Conservation (phyloP, 2,113 vertebrate species). For the Aleadryas rufinucha region DNA sequence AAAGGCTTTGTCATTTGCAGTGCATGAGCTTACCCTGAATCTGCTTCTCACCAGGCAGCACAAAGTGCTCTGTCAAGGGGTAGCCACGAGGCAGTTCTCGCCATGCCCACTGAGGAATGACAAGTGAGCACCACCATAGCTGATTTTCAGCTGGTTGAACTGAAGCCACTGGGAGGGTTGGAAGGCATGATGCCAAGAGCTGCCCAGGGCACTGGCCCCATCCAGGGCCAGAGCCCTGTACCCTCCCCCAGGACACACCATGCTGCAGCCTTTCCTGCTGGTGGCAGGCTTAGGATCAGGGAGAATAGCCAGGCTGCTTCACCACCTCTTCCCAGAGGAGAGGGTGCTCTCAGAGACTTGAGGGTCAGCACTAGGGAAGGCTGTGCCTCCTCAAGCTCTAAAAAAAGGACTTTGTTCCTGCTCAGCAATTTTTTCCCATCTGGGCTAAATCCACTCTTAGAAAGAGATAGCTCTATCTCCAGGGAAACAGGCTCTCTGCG, state of each 20-base stretch:
- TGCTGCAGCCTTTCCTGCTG: neutral
- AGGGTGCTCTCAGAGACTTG: neutral
- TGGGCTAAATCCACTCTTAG: conserved; percentile 72
- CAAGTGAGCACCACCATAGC: neutral
- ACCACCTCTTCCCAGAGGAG: neutral
- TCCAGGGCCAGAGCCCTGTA: neutral
- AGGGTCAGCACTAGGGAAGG: conserved; percentile 2
- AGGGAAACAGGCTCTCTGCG: conserved; percentile 71
- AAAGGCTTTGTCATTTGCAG: neutral
- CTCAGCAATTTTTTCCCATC: conserved; percentile 63
- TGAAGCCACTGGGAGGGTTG: neutral
- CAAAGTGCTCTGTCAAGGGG: neutral
- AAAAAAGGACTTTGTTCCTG: conserved; percentile 54
- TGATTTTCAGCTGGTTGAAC: neutral
- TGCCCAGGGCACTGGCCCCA: neutral
- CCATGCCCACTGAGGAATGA: neutral
- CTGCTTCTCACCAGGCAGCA: neutral
- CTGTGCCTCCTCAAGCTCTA: conserved; percentile 53
- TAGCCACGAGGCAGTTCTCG: rapidly evolving
- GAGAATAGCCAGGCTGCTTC: neutral
- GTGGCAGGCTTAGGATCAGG: neutral
- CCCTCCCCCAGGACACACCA: neutral
- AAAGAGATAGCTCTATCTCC: conserved; percentile 74
- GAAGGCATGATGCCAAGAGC: neutral
- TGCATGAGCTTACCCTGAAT: neutral